Evolutionary conservation across 2,797 vertebrate genomes (phyloP).

Genomic region (Sebastes dallii): DNA sequence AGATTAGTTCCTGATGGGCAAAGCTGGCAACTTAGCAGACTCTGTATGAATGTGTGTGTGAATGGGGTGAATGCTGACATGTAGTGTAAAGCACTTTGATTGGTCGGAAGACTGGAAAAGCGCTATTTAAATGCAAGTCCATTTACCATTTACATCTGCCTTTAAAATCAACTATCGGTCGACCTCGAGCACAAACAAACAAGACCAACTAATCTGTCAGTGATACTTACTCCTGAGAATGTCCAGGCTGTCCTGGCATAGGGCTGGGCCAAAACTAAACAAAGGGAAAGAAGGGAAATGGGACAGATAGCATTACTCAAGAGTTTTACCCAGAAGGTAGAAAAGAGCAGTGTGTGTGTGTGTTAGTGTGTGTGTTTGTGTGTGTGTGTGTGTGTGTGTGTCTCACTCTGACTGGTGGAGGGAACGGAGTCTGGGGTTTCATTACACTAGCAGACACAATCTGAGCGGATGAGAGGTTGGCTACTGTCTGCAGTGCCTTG

Average conservation of each 20-base stretch:
- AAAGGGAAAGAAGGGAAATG: constrained; percentile 24
- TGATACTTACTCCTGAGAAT: constrained; percentile 96
- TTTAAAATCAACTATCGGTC: no score
- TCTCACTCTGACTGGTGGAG: constrained; percentile 90
- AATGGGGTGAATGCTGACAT: no score
- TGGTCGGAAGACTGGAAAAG: no score
- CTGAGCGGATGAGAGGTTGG: constrained; percentile 95
- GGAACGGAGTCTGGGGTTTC: constrained; percentile 90
- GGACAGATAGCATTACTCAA: constrained; percentile 19
- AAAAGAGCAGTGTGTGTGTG: constrained; percentile 14
- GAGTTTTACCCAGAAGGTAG: constrained; percentile 13
- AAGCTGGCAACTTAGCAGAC: no score
- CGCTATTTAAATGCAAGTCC: no score
- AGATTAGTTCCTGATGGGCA: no score
- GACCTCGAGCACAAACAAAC: not conserved
- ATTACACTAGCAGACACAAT: constrained; percentile 95
- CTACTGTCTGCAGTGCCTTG: constrained; percentile 96
- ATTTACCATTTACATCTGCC: no score
- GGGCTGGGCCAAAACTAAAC: constrained; percentile 92
- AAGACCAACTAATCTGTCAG: not conserved
- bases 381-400: not conserved
- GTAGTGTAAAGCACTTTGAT: no score
- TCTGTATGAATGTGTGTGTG: no score
- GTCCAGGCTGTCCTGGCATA: constrained; percentile 95
- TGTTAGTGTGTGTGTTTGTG: not conserved